Conservation (phyloP, 2,113 vertebrate genomes). For the Halichoerus grypus region DNA sequence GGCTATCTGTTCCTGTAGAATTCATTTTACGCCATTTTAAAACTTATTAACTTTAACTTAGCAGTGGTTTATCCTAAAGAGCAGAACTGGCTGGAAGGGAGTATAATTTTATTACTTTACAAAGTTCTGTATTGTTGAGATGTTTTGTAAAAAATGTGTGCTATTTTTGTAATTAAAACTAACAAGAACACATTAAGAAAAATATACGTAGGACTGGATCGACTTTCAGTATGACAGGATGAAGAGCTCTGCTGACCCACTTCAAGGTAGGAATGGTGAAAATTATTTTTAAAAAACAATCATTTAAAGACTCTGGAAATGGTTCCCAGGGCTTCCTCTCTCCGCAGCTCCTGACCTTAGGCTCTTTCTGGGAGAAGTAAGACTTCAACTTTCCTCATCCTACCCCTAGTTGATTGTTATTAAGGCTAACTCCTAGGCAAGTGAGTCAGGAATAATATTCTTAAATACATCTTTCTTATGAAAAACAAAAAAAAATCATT, state of each 20-base stretch:
- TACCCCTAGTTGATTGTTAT: neutral
- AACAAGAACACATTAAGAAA: neutral
- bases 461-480: neutral
- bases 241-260: neutral
- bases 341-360: too few species aligned
- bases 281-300: neutral
- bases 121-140: neutral
- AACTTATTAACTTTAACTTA: conserved; percentile 5
- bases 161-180: conserved; percentile 21
- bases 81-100: neutral
- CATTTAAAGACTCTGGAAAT: neutral
- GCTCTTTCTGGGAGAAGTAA: neutral
- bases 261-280: neutral
- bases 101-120: neutral
- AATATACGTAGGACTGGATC: neutral
- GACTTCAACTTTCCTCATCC: neutral
- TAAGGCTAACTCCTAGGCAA: neutral
- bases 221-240: neutral
- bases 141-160: neutral
- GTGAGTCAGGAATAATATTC: neutral
- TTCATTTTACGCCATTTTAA: neutral
- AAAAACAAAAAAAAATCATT: conserved; percentile 36
- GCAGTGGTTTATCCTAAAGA: neutral
- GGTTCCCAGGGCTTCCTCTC: neutral
- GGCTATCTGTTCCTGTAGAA: neutral